Evolutionary conservation across 2,113 vertebrate genomes (phyloP), one percentile per base, ranked within the genome.

Genomic region (Halichoeres trimaculatus): DNA sequence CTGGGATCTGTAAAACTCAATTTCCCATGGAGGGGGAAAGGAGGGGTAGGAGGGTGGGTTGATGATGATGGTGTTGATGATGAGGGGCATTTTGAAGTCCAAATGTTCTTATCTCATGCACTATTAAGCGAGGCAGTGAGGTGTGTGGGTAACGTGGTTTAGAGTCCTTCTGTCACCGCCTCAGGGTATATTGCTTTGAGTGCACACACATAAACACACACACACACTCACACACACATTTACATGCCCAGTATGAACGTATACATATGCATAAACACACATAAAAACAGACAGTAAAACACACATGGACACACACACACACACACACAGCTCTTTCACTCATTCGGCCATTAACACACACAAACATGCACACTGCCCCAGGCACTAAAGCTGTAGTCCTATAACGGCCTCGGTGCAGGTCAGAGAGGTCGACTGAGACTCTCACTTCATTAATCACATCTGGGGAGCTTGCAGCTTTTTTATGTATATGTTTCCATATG

Each of bases 101-200:
- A 89, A 91, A 91, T 87, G 88, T 90, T 92, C 90, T 91, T 91
- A 93, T 94, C 91, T 92, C 90, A 92, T 91, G 89, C 91, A 90
- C 89, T 90, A 92, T 94, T 93, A 92, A 93, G 89, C 83, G 72
- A 80, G 86, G 88, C 86, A 90, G 85, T 84, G 85, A 79, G 74
- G 85, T 89, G 88, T 88, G 86, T 91, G 85, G 75, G 86, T 88
- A 90, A 89, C 85, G 72, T 83, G 84, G 83, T 87, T 88, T 90
- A 90, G 84, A 88, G 78, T 88, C 88, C 88, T 80, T 92, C 88
- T 91, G 88, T 88, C 88, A 85, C 81, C 67, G 91, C 90, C 91
- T 81, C 69, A 8, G 81, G 85, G 60, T 65, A 76, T 78, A 78
- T 84, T 85, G 83, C 79, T 83, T 62, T 14, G 8, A 60, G 62